These are phyloP conservation scores for Coptotermes formosanus DNA, from an alignment of 1,140 invertebrate genomes.

Conservation along the genomic window DNA sequence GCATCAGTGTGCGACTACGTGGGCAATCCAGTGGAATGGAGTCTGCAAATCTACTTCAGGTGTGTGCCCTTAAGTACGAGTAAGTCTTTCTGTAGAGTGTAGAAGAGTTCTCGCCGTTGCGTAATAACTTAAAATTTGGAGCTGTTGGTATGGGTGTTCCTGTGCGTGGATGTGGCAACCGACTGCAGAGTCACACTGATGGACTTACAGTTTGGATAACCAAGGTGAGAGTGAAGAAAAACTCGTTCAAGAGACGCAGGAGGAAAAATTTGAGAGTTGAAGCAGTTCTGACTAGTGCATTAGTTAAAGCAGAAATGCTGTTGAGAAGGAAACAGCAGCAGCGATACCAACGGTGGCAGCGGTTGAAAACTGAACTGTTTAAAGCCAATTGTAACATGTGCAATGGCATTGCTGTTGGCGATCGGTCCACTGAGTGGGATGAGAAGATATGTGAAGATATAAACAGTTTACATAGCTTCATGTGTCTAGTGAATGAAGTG, in stretches of 20 bases:
- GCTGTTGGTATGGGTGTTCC: slow-evolving; percentile 33
- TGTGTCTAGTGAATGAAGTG: slow-evolving; percentile 42
- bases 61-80: slow-evolving; percentile 19
- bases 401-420: neutral
- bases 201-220: slow-evolving; percentile 50
- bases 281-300: slow-evolving; percentile 47
- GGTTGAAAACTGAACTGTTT: slow-evolving; percentile 43
- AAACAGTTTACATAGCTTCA: slow-evolving; percentile 44
- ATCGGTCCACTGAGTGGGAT: slow-evolving; percentile 38
- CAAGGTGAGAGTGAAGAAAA: slow-evolving; percentile 49
- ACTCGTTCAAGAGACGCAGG: slow-evolving; percentile 43
- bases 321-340: slow-evolving; percentile 47
- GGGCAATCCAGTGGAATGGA: neutral
- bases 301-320: slow-evolving; percentile 47
- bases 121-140: neutral
- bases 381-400: slow-evolving; percentile 36
- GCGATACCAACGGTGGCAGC: slow-evolving; percentile 47
- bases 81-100: neutral
- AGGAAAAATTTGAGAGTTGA: slow-evolving; percentile 49
- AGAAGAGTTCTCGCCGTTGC: neutral
- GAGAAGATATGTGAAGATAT: slow-evolving; percentile 42
- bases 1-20: too few species aligned
- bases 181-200: slow-evolving; percentile 41
- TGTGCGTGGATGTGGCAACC: neutral
- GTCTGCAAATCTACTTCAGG: neutral